Evolutionary conservation across 2,113 vertebrate genomes (phyloP).

Genomic region (Hemiprocne comata): DNA sequence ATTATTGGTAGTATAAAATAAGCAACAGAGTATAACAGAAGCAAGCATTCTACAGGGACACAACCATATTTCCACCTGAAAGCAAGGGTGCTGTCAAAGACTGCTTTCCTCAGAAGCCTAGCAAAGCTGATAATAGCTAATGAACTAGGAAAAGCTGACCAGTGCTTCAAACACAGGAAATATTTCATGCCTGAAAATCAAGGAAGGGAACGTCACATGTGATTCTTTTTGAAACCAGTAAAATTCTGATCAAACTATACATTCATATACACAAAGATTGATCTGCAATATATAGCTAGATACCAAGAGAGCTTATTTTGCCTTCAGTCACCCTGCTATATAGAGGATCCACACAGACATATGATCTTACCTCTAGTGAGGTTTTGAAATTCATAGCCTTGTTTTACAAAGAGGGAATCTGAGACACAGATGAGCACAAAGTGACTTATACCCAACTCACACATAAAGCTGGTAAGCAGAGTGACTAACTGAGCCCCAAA

Average conservation of each 20-base stretch:
- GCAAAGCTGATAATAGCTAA: slow-evolving; percentile 16
- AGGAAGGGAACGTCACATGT: background rate
- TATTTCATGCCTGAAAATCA: slow-evolving; percentile 17
- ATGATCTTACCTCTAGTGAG: background rate
- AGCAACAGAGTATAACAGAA: slow-evolving; percentile 23
- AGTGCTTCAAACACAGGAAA: slow-evolving; percentile 25
- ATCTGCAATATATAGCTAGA: background rate
- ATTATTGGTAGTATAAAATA: slow-evolving; percentile 45
- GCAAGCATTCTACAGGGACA: slow-evolving; percentile 17
- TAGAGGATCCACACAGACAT: background rate
- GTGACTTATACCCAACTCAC: background rate
- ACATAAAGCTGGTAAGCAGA: background rate
- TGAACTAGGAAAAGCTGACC: background rate
- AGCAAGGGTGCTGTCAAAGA: background rate
- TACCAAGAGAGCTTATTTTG: background rate
- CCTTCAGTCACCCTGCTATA: background rate
- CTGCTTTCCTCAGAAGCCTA: background rate
- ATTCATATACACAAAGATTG: background rate
- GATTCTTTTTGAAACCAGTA: background rate
- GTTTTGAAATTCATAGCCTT: background rate
- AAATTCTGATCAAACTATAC: background rate
- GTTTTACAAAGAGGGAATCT: background rate
- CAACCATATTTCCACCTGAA: background rate
- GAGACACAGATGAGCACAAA: background rate
- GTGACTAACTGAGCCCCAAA: background rate